A percentile compares a stretch with the other conserved stretches of the same genome.
These are phyloP conservation scores for Rhinopomastus cyanomelas DNA, from an alignment of 2,113 vertebrate genomes.

Conservation along the genomic window DNA sequence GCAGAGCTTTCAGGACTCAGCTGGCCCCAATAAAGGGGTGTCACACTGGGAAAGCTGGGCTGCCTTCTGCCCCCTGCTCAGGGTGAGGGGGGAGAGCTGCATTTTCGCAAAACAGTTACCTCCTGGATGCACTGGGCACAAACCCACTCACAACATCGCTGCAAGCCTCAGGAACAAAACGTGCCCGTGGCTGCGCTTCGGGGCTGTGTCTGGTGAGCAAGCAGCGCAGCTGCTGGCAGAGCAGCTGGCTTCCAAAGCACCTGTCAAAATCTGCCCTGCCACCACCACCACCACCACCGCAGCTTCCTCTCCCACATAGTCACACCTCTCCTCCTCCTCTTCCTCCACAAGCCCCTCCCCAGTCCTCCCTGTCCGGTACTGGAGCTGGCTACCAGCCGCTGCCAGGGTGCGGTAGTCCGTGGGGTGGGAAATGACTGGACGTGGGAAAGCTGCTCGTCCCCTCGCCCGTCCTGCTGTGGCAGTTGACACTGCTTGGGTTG, in stretches of 20 bases:
- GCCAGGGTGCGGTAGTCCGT: neutral
- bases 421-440: neutral
- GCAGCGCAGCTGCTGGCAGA: neutral
- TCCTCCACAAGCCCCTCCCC: accelerated
- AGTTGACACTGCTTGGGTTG: neutral
- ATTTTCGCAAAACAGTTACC: neutral
- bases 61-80: neutral
- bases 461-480: neutral
- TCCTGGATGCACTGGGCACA: accelerated
- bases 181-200: neutral
- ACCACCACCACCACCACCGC: accelerated
- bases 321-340: neutral
- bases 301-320: neutral
- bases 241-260: neutral
- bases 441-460: neutral
- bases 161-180: neutral
- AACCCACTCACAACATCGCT: accelerated
- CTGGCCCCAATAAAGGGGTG: constrained; percentile 35
- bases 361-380: accelerated
- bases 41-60: neutral
- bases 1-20: constrained; percentile 39
- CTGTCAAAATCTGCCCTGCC: neutral
- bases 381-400: neutral
- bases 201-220: neutral
- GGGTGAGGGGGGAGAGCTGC: neutral